A percentile compares a stretch with the other conserved stretches of the same genome.
Evolutionary conservation across 64 coral and sea anemone species (phyloP).

Genomic region (Actinia equina): DNA sequence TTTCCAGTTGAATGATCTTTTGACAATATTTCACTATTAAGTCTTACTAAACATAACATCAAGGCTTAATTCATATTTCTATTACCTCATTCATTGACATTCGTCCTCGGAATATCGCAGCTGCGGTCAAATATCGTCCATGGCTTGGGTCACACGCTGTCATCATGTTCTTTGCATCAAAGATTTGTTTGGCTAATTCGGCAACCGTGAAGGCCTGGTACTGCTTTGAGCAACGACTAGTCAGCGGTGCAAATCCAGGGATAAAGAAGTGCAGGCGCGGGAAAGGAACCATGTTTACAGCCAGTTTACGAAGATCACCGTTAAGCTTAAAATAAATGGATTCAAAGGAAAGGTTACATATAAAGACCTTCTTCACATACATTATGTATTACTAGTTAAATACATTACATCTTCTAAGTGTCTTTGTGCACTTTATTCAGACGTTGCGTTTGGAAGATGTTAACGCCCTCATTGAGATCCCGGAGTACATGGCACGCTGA

Average conservation of each 20-base stretch:
- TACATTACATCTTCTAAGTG: too few species aligned
- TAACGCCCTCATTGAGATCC: too few species aligned
- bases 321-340: neutral
- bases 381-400: too few species aligned
- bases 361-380: too few species aligned
- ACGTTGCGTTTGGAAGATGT: too few species aligned
- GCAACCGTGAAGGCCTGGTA: neutral
- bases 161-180: constrained; percentile 21
- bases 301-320: constrained; percentile 24
- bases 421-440: too few species aligned
- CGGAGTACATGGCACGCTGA: too few species aligned
- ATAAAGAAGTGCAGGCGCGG: constrained; percentile 18
- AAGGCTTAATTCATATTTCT: neutral
- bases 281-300: constrained; percentile 16
- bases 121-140: constrained; percentile 1
- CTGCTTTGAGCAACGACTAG: neutral
- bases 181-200: neutral
- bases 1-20: too few species aligned
- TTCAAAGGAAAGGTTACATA: neutral
- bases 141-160: constrained; percentile 6
- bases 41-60: too few species aligned
- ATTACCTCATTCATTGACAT: constrained; percentile 16
- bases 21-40: too few species aligned
- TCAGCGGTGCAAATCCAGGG: constrained; percentile 12
- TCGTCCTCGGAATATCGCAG: neutral